Conservation (phyloP, 2,888 invertebrate genomes). For the Theretra japonica region DNA sequence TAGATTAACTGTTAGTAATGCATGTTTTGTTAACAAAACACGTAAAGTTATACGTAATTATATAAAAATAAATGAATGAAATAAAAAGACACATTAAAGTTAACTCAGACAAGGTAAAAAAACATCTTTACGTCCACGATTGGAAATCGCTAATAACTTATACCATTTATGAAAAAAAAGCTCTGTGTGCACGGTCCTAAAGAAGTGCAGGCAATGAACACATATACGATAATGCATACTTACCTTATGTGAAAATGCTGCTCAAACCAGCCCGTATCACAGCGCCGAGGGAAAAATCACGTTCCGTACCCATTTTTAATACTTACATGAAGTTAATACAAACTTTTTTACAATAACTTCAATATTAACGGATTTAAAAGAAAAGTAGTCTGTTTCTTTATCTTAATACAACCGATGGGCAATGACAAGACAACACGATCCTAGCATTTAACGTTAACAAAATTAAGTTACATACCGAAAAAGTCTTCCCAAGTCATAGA, state of each 20-base stretch:
- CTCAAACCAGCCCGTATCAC: conserved; percentile 63
- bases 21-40: too few species aligned
- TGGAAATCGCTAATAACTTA: not conserved
- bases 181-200: conserved; percentile 35
- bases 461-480: conserved; percentile 82
- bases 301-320: conserved; percentile 35
- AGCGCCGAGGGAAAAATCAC: conserved; percentile 61
- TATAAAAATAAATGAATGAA: too few species aligned
- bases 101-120: not conserved
- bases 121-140: not conserved
- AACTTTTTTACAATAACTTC: not conserved
- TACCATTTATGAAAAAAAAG: not conserved
- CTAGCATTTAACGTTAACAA: conserved; percentile 14
- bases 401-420: not conserved
- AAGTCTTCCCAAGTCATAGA: conserved; percentile 90
- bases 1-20: too few species aligned
- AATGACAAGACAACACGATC: not conserved
- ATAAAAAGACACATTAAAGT: not conserved
- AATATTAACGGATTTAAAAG: not conserved
- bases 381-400: not conserved
- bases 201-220: conserved; percentile 56
- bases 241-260: conserved; percentile 70
- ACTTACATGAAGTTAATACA: conserved; percentile 1
- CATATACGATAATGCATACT: conserved; percentile 45
- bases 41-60: too few species aligned